Conservation (phyloP, 2,797 vertebrate species). For the Micromesistius poutassou region DNA sequence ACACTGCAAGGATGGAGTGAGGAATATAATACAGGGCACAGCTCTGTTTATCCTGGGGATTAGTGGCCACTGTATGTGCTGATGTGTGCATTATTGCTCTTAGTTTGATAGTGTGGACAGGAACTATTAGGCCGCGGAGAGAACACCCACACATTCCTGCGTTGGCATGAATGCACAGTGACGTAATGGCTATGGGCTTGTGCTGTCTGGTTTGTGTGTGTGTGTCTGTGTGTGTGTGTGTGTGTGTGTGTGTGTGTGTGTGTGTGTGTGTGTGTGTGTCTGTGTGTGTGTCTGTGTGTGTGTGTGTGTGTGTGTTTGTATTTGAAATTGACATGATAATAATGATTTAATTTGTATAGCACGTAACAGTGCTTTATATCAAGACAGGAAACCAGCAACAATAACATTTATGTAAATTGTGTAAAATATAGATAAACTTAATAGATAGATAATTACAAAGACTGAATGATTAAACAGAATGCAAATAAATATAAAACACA, state of each 20-base stretch:
- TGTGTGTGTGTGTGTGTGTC: background rate
- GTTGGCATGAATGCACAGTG: background rate
- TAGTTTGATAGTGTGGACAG: conserved; percentile 18
- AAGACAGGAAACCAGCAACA: background rate
- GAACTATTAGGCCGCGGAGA: conserved; percentile 7
- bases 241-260: background rate
- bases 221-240: background rate
- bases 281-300: background rate
- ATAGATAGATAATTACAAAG: too few relatives aligned
- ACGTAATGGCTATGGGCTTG: background rate
- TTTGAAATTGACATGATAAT: background rate
- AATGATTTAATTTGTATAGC: background rate
- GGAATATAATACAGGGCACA: conserved; percentile 31
- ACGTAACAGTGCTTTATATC: background rate
- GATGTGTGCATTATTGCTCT: conserved; percentile 27
- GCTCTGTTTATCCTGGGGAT: conserved; percentile 42
- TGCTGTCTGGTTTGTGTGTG: background rate
- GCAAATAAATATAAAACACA: background rate
- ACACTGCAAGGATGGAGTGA: conserved; percentile 27
- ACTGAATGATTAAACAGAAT: background rate
- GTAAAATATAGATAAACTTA: background rate
- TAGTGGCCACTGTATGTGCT: conserved; percentile 33
- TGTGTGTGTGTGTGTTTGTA: background rate
- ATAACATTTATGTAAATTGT: background rate
- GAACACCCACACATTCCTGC: conserved; percentile 10